These are phyloP conservation scores for Cardinalis cardinalis DNA, from an alignment of 2,113 vertebrate species.

Conservation along the genomic window DNA sequence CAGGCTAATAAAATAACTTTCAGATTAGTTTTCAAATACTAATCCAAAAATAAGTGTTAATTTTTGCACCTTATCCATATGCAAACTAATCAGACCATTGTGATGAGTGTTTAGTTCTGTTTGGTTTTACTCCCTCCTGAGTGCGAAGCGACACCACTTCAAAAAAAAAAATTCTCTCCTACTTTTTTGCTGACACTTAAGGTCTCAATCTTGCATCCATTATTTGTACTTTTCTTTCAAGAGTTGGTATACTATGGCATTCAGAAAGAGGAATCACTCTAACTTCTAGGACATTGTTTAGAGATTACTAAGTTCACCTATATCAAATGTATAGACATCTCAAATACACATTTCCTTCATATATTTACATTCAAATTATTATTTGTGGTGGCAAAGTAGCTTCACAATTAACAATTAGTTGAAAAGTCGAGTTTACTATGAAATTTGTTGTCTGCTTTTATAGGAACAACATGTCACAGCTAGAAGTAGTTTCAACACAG, in stretches of 20 bases:
- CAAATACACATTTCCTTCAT: not conserved
- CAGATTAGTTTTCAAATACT: not conserved
- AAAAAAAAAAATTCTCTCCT: not conserved
- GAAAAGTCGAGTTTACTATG: not conserved
- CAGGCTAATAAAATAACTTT: not conserved
- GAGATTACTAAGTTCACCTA: not conserved
- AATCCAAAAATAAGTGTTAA: not conserved
- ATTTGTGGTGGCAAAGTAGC: not conserved
- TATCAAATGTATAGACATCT: not conserved
- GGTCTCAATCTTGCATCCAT: not conserved
- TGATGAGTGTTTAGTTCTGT: not conserved
- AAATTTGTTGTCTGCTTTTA: not conserved
- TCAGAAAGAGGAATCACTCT: not conserved
- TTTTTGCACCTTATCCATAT: not conserved
- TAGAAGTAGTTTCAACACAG: not conserved
- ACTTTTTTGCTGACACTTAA: not conserved
- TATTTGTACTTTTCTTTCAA: not conserved
- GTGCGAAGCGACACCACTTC: not conserved
- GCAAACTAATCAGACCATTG: not conserved
- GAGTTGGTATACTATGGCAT: not conserved
- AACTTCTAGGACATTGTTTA: not conserved
- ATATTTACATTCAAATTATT: not conserved
- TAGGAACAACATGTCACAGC: not conserved
- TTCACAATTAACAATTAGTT: not conserved
- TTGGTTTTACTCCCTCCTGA: not conserved